A percentile compares a stretch with the other conserved stretches of the same genome.
phyloP scores from a whole-genome alignment of 2,888 invertebrate genomes.

The Diaprepes abbreviatus region DNA sequence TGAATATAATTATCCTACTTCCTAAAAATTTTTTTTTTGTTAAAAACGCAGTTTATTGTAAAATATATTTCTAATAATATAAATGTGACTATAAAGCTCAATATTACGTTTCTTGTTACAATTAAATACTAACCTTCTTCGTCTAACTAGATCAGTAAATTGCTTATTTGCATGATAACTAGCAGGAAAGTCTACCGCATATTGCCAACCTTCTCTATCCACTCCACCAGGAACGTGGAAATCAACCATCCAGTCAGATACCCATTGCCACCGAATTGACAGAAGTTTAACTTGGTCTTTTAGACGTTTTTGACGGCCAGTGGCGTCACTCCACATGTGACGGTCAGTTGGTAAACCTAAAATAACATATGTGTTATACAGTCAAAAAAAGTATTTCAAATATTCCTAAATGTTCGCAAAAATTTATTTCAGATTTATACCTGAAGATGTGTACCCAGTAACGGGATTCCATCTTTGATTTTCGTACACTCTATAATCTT shows the following conservation, averaged over 20 bases:
- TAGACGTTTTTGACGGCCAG: conserved; percentile 86
- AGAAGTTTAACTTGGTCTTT: conserved; percentile 89
- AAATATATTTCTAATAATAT: no score
- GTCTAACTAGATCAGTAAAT: conserved; percentile 89
- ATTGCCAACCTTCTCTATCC: conserved; percentile 95
- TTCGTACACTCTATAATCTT: conserved; percentile 91
- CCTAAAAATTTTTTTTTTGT: no score
- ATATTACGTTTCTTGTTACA: no score
- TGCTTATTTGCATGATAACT: conserved; percentile 88
- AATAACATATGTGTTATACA: no score
- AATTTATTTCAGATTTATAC: conserved; percentile 45
- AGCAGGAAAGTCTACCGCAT: conserved; percentile 92
- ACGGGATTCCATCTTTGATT: conserved; percentile 96
- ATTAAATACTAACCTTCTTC: conserved; percentile 53
- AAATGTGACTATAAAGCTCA: no score
- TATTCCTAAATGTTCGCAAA: not conserved
- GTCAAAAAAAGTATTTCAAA: no score
- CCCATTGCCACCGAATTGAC: conserved; percentile 92
- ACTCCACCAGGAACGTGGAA: conserved; percentile 91
- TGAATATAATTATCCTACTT: no score
- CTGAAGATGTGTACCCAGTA: conserved; percentile 86
- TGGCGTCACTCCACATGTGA: conserved; percentile 92
- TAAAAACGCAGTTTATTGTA: no score
- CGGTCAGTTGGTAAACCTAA: conserved; percentile 86
- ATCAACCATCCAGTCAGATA: conserved; percentile 94